Base-by-base conservation (phyloP, 2,113 vertebrate genomes). In the Carollia perspicillata region DNA sequence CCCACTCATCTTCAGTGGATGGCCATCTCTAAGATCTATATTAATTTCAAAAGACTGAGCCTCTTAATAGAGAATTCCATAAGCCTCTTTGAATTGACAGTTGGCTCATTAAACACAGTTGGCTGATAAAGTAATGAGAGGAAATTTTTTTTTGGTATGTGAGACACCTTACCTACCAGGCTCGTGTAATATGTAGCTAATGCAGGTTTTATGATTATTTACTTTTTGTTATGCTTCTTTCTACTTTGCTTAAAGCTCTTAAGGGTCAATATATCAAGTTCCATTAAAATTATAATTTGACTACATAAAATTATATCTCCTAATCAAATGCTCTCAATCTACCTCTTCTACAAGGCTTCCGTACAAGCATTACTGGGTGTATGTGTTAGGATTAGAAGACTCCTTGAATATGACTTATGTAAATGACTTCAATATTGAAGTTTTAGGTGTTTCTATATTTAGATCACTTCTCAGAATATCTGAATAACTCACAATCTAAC, bases 391-490 rank as follows among this genome's bases (percentile, higher is more conserved):
- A 88, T 94, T 63, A 40, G 42, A 63, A 77, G 66, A n/a, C 9
- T 96, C 26, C 30, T 90, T 58, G 37, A 51, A 35, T 66, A 8
- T 95, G 53, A 97, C 90, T 94, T 92, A 97, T 95, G 84, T 81
- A 97, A 97, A 96, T 93, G 8, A 14, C 77, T 83, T 92, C 85
- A 94, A 14, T 40, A 69, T 85, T 74, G 58, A 96, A 65, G 49
- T 78, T 96, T 94, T 84, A 95, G 92, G 72, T 97, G 69, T 84
- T 97, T 81, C 84, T 85, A 40, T 95, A 84, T 90, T 94, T 94
- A 49, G 81, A 71, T 86, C 22, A 8, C 37, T 88, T 89, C 84
- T 95, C 87, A 90, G 90, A 95, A 93, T 69, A 84, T 94, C 85
- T 95, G 88, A 96, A 84, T 93, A 93, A 89, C 72, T 95, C 80